Evolutionary conservation across 2,797 vertebrate genomes (phyloP).

Genomic region (Rhinoraja longicauda): DNA sequence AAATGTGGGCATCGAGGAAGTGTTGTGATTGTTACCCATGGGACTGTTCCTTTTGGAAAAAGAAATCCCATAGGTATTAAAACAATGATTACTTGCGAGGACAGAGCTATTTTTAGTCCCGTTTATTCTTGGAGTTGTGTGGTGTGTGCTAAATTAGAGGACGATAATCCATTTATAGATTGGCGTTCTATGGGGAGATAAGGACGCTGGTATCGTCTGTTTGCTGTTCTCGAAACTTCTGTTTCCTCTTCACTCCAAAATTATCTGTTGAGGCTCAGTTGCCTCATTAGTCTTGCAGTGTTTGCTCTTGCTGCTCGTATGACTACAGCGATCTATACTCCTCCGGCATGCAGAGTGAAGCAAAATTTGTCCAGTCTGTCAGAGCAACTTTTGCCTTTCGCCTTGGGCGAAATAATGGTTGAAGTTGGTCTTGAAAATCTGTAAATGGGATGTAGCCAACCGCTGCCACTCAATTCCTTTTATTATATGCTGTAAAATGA

Average conservation of each 20-base stretch:
- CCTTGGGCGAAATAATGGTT: slow-evolving; percentile 60
- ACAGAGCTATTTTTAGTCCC: slow-evolving; percentile 63
- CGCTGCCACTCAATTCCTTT: slow-evolving; percentile 61
- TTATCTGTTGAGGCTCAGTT: slow-evolving; percentile 60
- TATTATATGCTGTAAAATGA: slow-evolving; percentile 62
- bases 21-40: slow-evolving; percentile 42
- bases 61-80: background rate
- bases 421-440: slow-evolving; percentile 60
- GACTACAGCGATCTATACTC: slow-evolving; percentile 22
- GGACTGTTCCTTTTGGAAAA: slow-evolving; percentile 46
- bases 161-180: slow-evolving; percentile 73
- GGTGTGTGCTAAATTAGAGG: slow-evolving; percentile 52
- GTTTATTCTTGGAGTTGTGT: slow-evolving; percentile 61
- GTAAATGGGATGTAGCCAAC: slow-evolving; percentile 61
- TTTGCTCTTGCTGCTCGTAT: slow-evolving; percentile 60
- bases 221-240: slow-evolving; percentile 57
- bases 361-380: slow-evolving; percentile 59
- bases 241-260: slow-evolving; percentile 67
- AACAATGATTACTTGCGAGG: slow-evolving; percentile 29
- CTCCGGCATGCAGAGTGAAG: slow-evolving; percentile 54
- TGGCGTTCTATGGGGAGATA: slow-evolving; percentile 62
- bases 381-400: slow-evolving; percentile 62
- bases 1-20: slow-evolving; percentile 46
- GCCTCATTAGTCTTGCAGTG: slow-evolving; percentile 75
- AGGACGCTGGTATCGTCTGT: slow-evolving; percentile 64